A percentile compares a stretch with the other conserved stretches of the same genome.
These are phyloP conservation scores for Eretmodus cyanostictus DNA, from an alignment of 2,113 vertebrate genomes.

Conservation along the genomic window DNA sequence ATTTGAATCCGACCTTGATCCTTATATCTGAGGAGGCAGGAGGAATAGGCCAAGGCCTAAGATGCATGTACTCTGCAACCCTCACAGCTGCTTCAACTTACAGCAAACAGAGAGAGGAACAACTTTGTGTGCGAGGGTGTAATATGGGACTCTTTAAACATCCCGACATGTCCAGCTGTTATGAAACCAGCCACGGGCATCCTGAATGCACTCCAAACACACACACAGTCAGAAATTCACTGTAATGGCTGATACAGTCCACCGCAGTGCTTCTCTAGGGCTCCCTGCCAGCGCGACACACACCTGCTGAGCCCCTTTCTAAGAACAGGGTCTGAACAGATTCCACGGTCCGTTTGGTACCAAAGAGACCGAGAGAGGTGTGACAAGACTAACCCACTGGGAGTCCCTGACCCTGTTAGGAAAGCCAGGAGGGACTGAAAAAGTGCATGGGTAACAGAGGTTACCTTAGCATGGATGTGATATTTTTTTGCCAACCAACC, in stretches of 20 bases:
- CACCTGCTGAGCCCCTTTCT: constrained; percentile 29
- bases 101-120: neutral
- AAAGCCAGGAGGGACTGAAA: neutral
- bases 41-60: neutral
- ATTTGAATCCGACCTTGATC: neutral
- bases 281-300: neutral
- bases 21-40: neutral
- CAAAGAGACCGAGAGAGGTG: constrained; percentile 18
- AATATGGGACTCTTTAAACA: neutral
- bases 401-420: constrained; percentile 11
- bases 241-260: neutral
- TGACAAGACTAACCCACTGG: neutral
- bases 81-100: neutral
- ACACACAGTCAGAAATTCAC: neutral
- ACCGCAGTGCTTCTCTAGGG: neutral
- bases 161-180: constrained; percentile 25
- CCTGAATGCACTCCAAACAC: neutral
- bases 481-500: fast-evolving
- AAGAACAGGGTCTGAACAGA: constrained; percentile 23
- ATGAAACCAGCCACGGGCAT: neutral
- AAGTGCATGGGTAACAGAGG: neutral
- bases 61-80: neutral
- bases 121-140: neutral
- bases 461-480: neutral
- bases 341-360: constrained; percentile 56